Base-by-base conservation (phyloP, 2,888 invertebrate species). In the Oligia fasciuncula region DNA sequence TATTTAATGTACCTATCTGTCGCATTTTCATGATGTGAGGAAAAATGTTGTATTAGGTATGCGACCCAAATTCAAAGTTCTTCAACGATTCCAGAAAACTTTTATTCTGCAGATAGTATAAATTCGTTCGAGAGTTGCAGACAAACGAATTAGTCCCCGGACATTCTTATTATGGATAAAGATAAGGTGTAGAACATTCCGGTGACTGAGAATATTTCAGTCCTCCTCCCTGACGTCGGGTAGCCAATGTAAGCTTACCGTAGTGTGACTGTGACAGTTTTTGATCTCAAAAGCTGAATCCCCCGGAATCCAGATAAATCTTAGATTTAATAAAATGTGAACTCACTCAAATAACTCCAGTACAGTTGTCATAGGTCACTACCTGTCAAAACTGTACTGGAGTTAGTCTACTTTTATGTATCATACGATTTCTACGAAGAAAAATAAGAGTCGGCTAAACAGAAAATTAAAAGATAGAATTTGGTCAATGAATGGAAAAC, bases 51-150 rank as follows among this genome's bases (percentile, higher is more conserved):
- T 74, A 54, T 68, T 72, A 57, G 57, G 57, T n/a, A 75, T 54
- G 57, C 71, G 71, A 81, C 67, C 74, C n/a, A 62, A 74, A 81
- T 85, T 72, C 73, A 29, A 72, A 81, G 65, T 70, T 63, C n/a
- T 63, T 51, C 11, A 19, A 46, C 43, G 17, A 77, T 67, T 46
- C 43, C 54, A 69, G 23, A 70, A 62, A 78, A 77, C 8, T 69
- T 74, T 70, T 77, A 73, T 65, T 54, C 54, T 57, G n/a, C 23
- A 43, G 67, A 84, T 76, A 80, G 72, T 70, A 87, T 66, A 79
- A 83, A 79, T 80, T 80, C 77, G 71, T 83, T 79, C 19, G 73
- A 66, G 11, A 83, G 60, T 71, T 72, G 49, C 60, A 81, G 65
- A 72, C 71, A 76, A 75, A 70, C 63, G 63, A 77, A 77, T 76